Percentiles rank a stretch among this genome's conserved stretches.
Conservation (phyloP, 2,113 vertebrate species). For the Vimba vimba region DNA sequence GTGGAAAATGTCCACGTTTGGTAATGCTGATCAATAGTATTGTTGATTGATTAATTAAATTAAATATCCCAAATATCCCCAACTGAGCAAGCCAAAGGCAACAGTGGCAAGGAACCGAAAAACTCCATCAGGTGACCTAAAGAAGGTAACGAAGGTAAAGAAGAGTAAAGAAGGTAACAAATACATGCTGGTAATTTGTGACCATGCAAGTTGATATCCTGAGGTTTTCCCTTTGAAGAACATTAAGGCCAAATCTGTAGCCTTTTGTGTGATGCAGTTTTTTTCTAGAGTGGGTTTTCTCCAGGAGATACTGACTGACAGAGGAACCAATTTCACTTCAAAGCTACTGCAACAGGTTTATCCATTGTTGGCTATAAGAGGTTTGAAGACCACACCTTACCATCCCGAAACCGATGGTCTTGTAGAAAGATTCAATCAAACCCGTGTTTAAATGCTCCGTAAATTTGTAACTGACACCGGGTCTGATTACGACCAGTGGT, state of each 20-base stretch:
- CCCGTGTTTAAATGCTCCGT: neutral
- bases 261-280: neutral
- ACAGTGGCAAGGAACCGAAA: no score
- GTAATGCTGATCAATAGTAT: no score
- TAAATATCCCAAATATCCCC: no score
- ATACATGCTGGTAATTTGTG: slow-evolving; percentile 4
- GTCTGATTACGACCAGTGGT: slow-evolving; percentile 2
- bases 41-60: no score
- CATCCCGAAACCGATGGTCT: neutral
- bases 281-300: neutral
- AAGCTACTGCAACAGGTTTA: neutral
- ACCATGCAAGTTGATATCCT: neutral
- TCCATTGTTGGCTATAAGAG: neutral
- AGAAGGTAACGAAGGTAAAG: no score
- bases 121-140: no score
- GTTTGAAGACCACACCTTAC: neutral
- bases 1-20: no score
- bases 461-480: neutral
- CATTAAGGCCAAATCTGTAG: neutral
- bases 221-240: neutral
- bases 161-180: neutral
- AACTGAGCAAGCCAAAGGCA: no score
- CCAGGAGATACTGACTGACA: neutral
- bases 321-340: neutral
- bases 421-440: slow-evolving; percentile 7